A percentile compares a stretch with the other conserved stretches of the same genome.
phyloP scores from a whole-genome alignment of 2,888 invertebrate genomes.

The Cataglyphis altisquamis region DNA sequence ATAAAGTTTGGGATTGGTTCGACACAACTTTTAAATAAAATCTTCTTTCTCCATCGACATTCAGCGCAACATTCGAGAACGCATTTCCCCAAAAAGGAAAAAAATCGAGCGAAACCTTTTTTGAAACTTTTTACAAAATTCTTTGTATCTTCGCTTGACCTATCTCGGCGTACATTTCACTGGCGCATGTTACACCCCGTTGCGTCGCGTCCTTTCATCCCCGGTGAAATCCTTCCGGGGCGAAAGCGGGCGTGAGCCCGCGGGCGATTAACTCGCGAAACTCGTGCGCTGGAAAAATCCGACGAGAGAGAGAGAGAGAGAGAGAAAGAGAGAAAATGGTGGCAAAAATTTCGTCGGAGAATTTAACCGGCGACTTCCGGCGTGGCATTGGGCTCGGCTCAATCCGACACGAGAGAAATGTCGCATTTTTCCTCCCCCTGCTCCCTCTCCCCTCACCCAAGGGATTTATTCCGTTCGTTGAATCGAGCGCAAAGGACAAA shows the following conservation, averaged over 20 bases:
- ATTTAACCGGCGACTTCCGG: slow-evolving; percentile 51
- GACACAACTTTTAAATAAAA: not conserved
- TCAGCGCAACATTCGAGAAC: slow-evolving; percentile 4
- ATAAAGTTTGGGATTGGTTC: not conserved
- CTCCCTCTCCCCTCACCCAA: not conserved
- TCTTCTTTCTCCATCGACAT: not conserved
- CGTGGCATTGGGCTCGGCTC: slow-evolving; percentile 1
- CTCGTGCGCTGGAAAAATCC: slow-evolving; percentile 50
- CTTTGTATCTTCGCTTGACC: slow-evolving; percentile 27
- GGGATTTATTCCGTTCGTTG: slow-evolving; percentile 60
- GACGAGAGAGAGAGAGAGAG: slow-evolving; percentile 4
- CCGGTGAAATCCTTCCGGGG: slow-evolving; percentile 45
- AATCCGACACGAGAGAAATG: slow-evolving; percentile 45
- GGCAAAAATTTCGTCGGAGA: slow-evolving; percentile 49
- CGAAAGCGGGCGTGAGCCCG: slow-evolving; percentile 30
- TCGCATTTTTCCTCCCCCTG: slow-evolving; percentile 56
- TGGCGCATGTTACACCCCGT: slow-evolving; percentile 35
- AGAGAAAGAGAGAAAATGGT: slow-evolving; percentile 16
- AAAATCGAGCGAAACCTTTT: not conserved
- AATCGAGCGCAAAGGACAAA: slow-evolving; percentile 65
- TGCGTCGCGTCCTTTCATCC: slow-evolving; percentile 41
- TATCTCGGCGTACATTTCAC: slow-evolving; percentile 36
- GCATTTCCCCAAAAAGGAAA: not conserved
- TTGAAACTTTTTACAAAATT: slow-evolving; percentile 16
- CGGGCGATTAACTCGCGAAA: slow-evolving; percentile 56